Percentiles rank a stretch among this genome's conserved stretches.
Evolutionary conservation across 2,797 vertebrate species (phyloP).

Genomic region (Helicolenus hilgendorfi): DNA sequence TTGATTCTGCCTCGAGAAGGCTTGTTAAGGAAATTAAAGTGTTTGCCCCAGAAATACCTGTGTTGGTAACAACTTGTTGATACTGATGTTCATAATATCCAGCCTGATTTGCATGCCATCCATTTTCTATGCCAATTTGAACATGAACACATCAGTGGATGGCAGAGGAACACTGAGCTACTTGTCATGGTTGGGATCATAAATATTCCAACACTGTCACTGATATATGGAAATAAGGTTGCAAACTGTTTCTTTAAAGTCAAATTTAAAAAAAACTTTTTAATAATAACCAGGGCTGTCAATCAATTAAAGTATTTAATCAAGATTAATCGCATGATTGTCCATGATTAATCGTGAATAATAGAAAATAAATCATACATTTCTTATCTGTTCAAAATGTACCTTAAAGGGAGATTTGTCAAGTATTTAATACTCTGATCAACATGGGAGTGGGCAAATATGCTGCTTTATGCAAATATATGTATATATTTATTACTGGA

Average conservation of each 20-base stretch:
- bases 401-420: no score
- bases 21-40: constrained; percentile 2
- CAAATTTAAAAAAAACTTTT: not conserved
- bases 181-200: not conserved
- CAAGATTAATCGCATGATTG: no score
- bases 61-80: not conserved
- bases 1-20: constrained; percentile 10
- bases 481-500: no score
- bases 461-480: no score
- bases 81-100: not conserved
- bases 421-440: no score
- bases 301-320: no score
- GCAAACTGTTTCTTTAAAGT: not conserved
- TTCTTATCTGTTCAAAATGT: no score
- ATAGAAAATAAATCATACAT: no score
- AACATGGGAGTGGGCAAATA: no score
- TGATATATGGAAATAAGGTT: not conserved
- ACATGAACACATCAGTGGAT: not conserved
- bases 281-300: no score
- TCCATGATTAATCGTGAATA: no score
- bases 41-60: no score
- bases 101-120: not conserved
- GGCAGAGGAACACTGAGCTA: not conserved
- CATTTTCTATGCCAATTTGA: not conserved
- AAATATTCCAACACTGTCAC: not conserved